Evolutionary conservation across 2,888 invertebrate species (phyloP), one percentile per base, ranked within the genome.

Genomic region (Lampropteryx suffumata): DNA sequence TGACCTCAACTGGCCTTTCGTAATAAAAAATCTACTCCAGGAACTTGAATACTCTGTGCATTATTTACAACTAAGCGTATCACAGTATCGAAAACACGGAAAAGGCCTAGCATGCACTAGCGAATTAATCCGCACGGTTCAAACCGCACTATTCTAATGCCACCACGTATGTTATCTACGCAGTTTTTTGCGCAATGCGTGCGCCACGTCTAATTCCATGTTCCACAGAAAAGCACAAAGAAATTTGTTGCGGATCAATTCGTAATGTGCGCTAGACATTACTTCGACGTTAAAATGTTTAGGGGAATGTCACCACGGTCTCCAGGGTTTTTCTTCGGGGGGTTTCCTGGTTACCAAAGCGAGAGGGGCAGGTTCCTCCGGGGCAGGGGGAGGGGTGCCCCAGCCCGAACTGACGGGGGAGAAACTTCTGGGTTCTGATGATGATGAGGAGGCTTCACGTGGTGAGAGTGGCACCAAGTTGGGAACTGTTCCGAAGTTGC

Each of bases 301-400:
- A 63, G 57, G 62, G 73, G 73, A 77, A 72, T 74, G 83, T 91
- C 90, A 95, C 96, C 96, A 96, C 1, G 96, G 96, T 70, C 96
- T 91, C 96, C 96, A 96, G 17, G 95, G 95, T 70, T 94, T 94
- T 34, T 95, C 95, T 69, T 94, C 95, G 68, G 86, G 64, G 7
- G 90, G 76, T 85, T 90, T 88, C 92, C 94, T 93, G 66, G 95
- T 95, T 11, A 96, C 96, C 61, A 96, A 84, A 3, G 95, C 94
- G 24, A 96, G 82, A 0, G 96, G 96, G 41, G 81, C 88, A 0
- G 84, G 76, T 6, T 87, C 89, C 34, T 89, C 87, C 0, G 71
- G 62, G 1, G 75, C 72, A 0, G 84, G 88, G 0, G 88, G 87
- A 0, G 89, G 89, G 0, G 80, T 81, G 7, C 81, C 84, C 90